Evolutionary conservation across 2,888 invertebrate genomes (phyloP).

Genomic region (Melikaiella ostensackeni): DNA sequence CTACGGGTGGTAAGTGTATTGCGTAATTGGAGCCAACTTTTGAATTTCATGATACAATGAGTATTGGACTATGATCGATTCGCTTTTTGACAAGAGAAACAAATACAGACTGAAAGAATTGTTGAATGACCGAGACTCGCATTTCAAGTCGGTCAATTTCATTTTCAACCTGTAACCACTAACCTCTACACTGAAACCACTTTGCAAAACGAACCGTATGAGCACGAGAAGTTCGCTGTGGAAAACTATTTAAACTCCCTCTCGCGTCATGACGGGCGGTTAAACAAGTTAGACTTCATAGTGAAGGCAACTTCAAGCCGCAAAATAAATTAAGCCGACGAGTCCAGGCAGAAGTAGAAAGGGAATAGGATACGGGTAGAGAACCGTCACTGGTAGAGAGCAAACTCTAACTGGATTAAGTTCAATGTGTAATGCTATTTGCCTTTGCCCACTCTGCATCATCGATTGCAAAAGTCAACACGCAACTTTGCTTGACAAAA

Average conservation of each 20-base stretch:
- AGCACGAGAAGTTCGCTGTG: constrained; percentile 23
- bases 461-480: constrained; percentile 24
- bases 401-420: constrained; percentile 34
- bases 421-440: constrained; percentile 31
- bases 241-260: constrained; percentile 39
- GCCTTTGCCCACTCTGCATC: constrained; percentile 11
- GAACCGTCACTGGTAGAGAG: constrained; percentile 44
- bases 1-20: no score
- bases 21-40: not conserved
- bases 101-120: constrained; percentile 24
- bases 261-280: constrained; percentile 45
- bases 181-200: constrained; percentile 35
- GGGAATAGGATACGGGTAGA: constrained; percentile 34
- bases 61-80: not conserved
- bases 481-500: not conserved
- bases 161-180: constrained; percentile 23
- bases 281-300: constrained; percentile 57
- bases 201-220: constrained; percentile 28
- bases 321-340: constrained; percentile 56
- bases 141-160: constrained; percentile 8
- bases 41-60: not conserved
- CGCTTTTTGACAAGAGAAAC: not conserved
- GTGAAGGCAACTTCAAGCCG: constrained; percentile 53
- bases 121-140: constrained; percentile 7
- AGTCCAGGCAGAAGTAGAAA: constrained; percentile 31